Percentiles rank a stretch among this genome's conserved stretches.
These are phyloP conservation scores for Microcebus tavaratra DNA, from an alignment of 2,113 vertebrate species.

Conservation along the genomic window DNA sequence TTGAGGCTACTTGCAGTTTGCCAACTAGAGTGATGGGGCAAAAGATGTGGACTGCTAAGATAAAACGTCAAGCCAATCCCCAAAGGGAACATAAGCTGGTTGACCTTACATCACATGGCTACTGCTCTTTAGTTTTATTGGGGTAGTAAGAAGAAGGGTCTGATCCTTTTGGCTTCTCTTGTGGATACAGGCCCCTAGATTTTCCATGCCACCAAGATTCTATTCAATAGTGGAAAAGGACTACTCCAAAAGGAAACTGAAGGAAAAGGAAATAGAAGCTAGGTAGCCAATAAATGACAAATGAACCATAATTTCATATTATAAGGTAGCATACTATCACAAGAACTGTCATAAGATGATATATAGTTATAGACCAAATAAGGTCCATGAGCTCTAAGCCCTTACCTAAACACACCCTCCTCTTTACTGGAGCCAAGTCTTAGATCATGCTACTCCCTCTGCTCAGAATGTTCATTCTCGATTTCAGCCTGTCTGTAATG, in stretches of 20 bases:
- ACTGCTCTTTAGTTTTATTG: not conserved
- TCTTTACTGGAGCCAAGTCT: not conserved
- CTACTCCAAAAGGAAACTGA: slow-evolving; percentile 12
- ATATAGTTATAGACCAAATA: slow-evolving; percentile 18
- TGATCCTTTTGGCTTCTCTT: slow-evolving; percentile 2
- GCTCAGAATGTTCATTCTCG: not conserved
- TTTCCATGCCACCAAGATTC: not conserved
- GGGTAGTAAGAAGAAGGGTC: not conserved
- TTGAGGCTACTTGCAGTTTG: not conserved
- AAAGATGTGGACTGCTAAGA: not conserved
- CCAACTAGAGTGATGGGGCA: not conserved
- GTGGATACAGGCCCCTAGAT: not conserved
- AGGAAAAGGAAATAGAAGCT: slow-evolving; percentile 33
- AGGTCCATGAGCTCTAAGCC: not conserved
- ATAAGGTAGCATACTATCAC: not conserved
- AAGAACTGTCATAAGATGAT: slow-evolving; percentile 18
- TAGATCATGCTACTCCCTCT: not conserved
- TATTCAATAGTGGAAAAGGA: not conserved
- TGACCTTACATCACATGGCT: not conserved
- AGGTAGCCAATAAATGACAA: slow-evolving; percentile 1
- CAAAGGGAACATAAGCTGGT: not conserved
- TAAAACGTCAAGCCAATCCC: not conserved
- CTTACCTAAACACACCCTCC: not conserved
- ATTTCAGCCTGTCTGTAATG: slow-evolving; percentile 29
- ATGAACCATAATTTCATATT: slow-evolving; percentile 32